Evolutionary conservation across 2,113 vertebrate species (phyloP).

Genomic region (Polyodon spathula): DNA sequence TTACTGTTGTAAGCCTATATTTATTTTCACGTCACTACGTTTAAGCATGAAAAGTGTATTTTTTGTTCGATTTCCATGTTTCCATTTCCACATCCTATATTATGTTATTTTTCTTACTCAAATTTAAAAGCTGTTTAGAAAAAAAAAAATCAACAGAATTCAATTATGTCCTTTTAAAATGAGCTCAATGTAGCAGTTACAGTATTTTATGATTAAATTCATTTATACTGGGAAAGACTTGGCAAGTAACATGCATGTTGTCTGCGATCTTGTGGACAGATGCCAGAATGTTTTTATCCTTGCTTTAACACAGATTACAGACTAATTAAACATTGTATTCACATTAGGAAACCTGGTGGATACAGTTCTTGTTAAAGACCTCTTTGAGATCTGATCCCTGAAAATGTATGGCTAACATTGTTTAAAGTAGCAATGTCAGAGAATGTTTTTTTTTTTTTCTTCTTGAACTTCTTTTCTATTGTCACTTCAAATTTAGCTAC

Average conservation of each 20-base stretch:
- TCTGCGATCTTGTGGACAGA: conserved; percentile 58
- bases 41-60: no score
- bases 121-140: no score
- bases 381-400: conserved; percentile 60
- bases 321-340: conserved; percentile 71
- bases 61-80: no score
- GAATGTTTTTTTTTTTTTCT: conserved; percentile 37
- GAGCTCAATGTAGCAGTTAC: conserved; percentile 55
- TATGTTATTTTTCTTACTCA: no score
- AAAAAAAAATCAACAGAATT: no score
- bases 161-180: background rate
- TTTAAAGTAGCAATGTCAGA: conserved; percentile 46
- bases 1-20: no score
- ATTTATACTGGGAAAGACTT: conserved; percentile 39
- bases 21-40: no score
- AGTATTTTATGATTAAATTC: conserved; percentile 46
- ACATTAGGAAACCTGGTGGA: conserved; percentile 52
- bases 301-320: conserved; percentile 69
- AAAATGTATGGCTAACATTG: conserved; percentile 46
- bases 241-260: conserved; percentile 45
- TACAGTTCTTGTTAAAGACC: conserved; percentile 57
- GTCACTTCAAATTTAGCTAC: no score
- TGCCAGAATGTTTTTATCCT: conserved; percentile 67
- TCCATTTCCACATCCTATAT: no score
- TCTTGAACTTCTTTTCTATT: conserved; percentile 20